Conservation (phyloP, 2,113 vertebrate genomes). For the Siniperca chuatsi region DNA sequence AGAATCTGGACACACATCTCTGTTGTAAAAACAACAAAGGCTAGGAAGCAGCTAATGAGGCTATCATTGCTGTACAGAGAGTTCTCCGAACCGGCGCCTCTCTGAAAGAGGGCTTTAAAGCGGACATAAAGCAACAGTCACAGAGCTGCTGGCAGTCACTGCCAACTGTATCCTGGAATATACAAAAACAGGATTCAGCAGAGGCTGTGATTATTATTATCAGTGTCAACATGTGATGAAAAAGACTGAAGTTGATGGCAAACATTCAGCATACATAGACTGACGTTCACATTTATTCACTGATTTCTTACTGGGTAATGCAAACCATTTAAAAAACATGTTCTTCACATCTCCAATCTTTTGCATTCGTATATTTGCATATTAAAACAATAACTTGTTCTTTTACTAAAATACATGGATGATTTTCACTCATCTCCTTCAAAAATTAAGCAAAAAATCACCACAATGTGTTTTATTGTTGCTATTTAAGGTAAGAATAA, state of each 20-base stretch:
- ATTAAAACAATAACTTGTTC: background rate
- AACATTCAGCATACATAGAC: background rate
- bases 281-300: background rate
- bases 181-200: constrained; percentile 48
- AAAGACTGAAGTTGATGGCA: background rate
- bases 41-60: constrained; percentile 85
- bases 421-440: background rate
- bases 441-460: background rate
- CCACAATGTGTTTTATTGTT: background rate
- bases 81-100: constrained; percentile 73
- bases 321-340: background rate
- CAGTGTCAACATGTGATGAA: constrained; percentile 31
- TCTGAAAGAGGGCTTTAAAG: constrained; percentile 79
- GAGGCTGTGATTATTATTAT: constrained; percentile 24
- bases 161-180: constrained; percentile 60
- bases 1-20: constrained; percentile 84
- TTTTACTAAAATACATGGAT: constrained; percentile 4
- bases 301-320: background rate
- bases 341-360: background rate
- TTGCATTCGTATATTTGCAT: background rate
- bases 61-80: constrained; percentile 82
- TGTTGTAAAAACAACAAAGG: constrained; percentile 84
- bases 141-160: constrained; percentile 68
- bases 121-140: constrained; percentile 76
- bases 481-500: constrained; percentile 29